Conservation (phyloP, 2,888 invertebrate species). For the Phyllotreta striolata region DNA sequence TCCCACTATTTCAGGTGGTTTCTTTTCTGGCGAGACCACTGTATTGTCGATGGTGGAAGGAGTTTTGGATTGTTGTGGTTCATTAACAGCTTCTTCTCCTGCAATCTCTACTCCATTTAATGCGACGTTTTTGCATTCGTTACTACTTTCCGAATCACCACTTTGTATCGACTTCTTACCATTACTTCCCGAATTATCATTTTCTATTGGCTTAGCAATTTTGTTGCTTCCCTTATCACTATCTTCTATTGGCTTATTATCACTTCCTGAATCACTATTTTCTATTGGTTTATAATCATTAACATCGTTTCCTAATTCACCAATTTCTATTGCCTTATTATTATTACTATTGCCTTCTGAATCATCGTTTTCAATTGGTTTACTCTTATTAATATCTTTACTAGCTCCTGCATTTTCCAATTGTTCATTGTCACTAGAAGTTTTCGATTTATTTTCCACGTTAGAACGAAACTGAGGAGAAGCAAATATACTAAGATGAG, state of each 20-base stretch:
- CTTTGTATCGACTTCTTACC: too few species aligned
- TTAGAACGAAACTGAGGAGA: conserved; percentile 33
- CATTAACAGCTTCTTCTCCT: background rate
- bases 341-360: background rate
- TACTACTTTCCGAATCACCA: too few species aligned
- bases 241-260: too few species aligned
- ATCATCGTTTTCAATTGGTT: background rate
- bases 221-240: too few species aligned
- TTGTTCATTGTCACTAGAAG: too few species aligned
- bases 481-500: conserved; percentile 36
- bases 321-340: background rate
- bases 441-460: background rate
- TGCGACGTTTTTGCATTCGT: background rate
- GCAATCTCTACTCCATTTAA: background rate
- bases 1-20: conserved; percentile 52
- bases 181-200: too few species aligned
- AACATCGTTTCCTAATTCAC: too few species aligned
- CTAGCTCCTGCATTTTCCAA: background rate
- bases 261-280: too few species aligned
- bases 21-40: conserved; percentile 26
- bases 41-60: background rate
- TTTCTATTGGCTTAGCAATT: background rate
- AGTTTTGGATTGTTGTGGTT: background rate
- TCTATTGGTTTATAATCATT: too few species aligned
- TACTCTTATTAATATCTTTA: conserved; percentile 4